Conservation (phyloP, 2,797 vertebrate species). For the Premnoplex brunnescens region DNA sequence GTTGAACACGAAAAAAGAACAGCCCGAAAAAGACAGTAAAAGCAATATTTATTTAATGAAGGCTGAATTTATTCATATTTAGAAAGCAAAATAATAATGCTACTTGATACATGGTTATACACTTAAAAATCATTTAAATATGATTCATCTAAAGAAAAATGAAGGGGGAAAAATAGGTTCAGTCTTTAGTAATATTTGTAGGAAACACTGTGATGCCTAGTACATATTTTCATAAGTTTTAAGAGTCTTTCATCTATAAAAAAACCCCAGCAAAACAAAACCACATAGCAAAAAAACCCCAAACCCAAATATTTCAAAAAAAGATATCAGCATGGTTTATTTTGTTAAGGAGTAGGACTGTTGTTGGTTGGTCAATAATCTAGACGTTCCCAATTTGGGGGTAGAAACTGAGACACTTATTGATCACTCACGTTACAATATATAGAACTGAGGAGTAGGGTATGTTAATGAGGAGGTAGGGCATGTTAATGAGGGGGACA, state of each 20-base stretch:
- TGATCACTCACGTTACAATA: too few relatives aligned
- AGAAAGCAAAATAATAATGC: not conserved
- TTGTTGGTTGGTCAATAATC: too few relatives aligned
- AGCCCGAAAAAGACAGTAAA: not conserved
- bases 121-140: not conserved
- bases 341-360: not conserved
- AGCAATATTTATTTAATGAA: not conserved
- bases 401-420: too few relatives aligned
- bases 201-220: not conserved
- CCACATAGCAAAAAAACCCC: not conserved
- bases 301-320: not conserved
- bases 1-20: not conserved
- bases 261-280: not conserved
- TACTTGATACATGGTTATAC: not conserved
- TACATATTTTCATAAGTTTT: not conserved
- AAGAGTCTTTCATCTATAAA: not conserved
- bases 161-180: not conserved
- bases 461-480: too few relatives aligned
- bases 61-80: not conserved
- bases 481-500: too few relatives aligned
- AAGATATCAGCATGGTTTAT: not conserved
- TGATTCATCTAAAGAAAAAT: not conserved
- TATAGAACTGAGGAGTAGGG: too few relatives aligned
- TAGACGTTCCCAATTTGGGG: too few relatives aligned
- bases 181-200: not conserved